phyloP scores from a whole-genome alignment of 1,140 invertebrate species.

The Caenorhabditis briggsae region DNA sequence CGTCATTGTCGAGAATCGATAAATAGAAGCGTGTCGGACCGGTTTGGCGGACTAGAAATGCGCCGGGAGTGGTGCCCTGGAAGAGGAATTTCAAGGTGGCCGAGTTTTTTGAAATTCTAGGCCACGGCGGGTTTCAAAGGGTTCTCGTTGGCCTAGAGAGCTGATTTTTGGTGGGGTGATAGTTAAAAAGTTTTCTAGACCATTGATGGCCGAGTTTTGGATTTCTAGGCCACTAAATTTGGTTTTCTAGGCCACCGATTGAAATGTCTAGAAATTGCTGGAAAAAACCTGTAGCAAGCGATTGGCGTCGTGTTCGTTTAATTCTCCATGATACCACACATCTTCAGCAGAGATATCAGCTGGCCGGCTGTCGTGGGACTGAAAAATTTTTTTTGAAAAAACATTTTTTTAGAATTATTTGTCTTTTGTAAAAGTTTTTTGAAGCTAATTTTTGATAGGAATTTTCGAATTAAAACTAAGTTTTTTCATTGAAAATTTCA shows the following conservation, averaged over 20 bases:
- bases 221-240: too few relatives aligned
- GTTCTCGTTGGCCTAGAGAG: too few relatives aligned
- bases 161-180: too few relatives aligned
- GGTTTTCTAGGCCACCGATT: too few relatives aligned
- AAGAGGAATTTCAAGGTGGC: neutral
- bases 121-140: too few relatives aligned
- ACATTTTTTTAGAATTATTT: too few relatives aligned
- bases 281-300: constrained; percentile 32
- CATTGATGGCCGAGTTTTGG: too few relatives aligned
- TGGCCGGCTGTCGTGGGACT: neutral
- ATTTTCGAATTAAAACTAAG: neutral
- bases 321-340: constrained; percentile 50
- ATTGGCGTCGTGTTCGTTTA: constrained; percentile 43
- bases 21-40: constrained; percentile 17
- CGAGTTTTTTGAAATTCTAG: too few relatives aligned
- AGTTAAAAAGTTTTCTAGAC: too few relatives aligned
- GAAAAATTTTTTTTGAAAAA: neutral
- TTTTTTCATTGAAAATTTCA: neutral
- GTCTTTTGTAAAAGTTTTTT: too few relatives aligned
- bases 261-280: too few relatives aligned
- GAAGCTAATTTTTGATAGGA: neutral
- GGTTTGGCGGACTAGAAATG: constrained; percentile 7
- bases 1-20: neutral
- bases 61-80: constrained; percentile 24
- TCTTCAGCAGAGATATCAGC: neutral